Base-by-base conservation (phyloP, 2,888 invertebrate species). In the Agonopterix heracliana region DNA sequence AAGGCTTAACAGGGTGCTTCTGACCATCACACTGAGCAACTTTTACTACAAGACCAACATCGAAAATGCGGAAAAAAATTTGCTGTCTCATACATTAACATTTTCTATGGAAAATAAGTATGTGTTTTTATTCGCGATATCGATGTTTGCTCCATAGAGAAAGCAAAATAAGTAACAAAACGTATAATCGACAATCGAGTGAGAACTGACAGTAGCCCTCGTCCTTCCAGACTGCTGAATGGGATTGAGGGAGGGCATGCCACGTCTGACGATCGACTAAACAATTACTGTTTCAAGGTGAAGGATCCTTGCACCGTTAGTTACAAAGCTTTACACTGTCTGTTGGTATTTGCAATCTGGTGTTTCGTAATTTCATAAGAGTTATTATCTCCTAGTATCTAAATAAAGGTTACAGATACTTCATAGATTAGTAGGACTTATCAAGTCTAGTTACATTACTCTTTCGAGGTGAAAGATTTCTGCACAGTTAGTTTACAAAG, bases 401-500 rank as follows among this genome's bases (percentile, higher is more conserved):
- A 5, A 26, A 26, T 26, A 26, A 26, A 26, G 26, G 26, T 26
- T 3, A 17, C 17, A 17, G 17, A 17, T 3, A 2, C 3, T 17
- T 17, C 17, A 17, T 17, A 26, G 5, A 26, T 26, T 26, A 44
- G 52, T 46, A 53, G 41, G 47, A 51, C 41, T 9, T 52, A 51
- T 54, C 45, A 56, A 45, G 45, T 48, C 47, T 35, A 45, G 48
- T 41, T 14, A 56, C 41, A 65, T 61, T 58, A 64, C 58, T 54
- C 48, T 60, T 56, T 59, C 66, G 70, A 71, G 68, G 66, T 64
- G 51, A 68, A 65, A 62, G 60, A 61, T 60, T 44, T 41, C 11
- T 44, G 54, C 9, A 5, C 43, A 17, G 47, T 41, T 34, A 42
- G 12, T n/a, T 17, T 17, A 17, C 17, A 17, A 17, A 17, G 17